These are phyloP conservation scores for Hirtodrosophila duncani DNA, from an alignment of 2,888 invertebrate species.

Conservation along the genomic window DNA sequence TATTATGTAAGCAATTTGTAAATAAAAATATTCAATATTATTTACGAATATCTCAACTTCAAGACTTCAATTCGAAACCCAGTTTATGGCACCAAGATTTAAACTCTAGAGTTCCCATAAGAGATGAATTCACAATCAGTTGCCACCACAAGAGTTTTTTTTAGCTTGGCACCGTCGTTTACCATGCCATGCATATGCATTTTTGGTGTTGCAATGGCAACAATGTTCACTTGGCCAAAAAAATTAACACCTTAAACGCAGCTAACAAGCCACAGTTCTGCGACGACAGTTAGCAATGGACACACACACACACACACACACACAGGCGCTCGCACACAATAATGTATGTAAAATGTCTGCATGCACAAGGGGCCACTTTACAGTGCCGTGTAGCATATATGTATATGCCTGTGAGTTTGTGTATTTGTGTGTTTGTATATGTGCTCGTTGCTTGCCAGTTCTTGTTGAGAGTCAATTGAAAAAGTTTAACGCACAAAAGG, in stretches of 20 bases:
- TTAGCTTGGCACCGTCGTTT: too few species aligned
- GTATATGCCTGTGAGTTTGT: constrained; percentile 8
- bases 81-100: not conserved
- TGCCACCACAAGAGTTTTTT: too few species aligned
- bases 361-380: constrained; percentile 55
- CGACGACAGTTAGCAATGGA: constrained; percentile 6
- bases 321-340: constrained; percentile 5
- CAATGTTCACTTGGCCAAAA: too few species aligned
- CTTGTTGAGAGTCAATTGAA: constrained; percentile 67
- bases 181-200: too few species aligned
- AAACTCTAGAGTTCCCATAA: too few species aligned
- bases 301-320: constrained; percentile 5
- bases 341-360: constrained; percentile 18
- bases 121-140: too few species aligned
- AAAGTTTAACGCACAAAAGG: constrained; percentile 49
- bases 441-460: constrained; percentile 30
- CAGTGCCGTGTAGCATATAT: constrained; percentile 18
- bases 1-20: too few species aligned
- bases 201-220: too few species aligned
- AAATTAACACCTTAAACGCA: constrained; percentile 15
- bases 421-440: constrained; percentile 25
- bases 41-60: too few species aligned
- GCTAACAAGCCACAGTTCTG: constrained; percentile 45
- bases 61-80: too few species aligned
- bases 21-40: too few species aligned